phyloP scores from a whole-genome alignment of 2,797 vertebrate genomes.

The Urosaurus nigricauda region DNA sequence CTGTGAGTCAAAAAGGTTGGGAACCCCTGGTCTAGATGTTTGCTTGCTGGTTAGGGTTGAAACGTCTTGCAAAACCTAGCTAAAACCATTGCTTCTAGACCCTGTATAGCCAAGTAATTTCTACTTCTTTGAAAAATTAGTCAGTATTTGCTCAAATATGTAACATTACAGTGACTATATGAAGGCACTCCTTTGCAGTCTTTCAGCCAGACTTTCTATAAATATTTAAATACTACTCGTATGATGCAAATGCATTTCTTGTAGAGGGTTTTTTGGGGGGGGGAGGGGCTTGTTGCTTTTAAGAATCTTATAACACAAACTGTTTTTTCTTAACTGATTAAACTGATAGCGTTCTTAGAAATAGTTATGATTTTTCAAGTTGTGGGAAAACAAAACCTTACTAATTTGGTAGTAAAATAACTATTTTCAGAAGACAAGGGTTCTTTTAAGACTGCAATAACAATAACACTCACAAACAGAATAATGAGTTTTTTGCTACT shows the following conservation, averaged over 20 bases:
- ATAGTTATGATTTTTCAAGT: conserved; percentile 2
- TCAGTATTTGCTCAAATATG: not conserved
- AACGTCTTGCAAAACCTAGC: not conserved
- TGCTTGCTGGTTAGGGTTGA: not conserved
- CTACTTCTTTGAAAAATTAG: not conserved
- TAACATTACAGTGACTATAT: not conserved
- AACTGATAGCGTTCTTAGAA: not conserved
- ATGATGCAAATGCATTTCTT: conserved; percentile 19
- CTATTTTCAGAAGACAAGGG: not conserved
- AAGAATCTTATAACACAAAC: conserved; percentile 5
- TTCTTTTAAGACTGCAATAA: no score
- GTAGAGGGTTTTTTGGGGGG: not conserved
- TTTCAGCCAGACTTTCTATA: conserved; percentile 30
- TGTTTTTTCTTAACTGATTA: conserved; percentile 25
- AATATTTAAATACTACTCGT: conserved; percentile 25
- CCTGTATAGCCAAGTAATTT: not conserved
- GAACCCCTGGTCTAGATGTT: not conserved
- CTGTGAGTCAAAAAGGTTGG: no score
- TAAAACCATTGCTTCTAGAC: not conserved
- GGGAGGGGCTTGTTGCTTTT: conserved; percentile 26
- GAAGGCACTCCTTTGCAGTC: not conserved
- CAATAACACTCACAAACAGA: no score
- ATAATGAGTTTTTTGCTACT: not conserved
- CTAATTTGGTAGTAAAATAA: not conserved
- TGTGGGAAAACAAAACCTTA: conserved; percentile 8